Percentiles rank a stretch among this genome's conserved stretches.
Evolutionary conservation across 2,888 invertebrate species (phyloP).

Genomic region (Polyommatus iphigenia): DNA sequence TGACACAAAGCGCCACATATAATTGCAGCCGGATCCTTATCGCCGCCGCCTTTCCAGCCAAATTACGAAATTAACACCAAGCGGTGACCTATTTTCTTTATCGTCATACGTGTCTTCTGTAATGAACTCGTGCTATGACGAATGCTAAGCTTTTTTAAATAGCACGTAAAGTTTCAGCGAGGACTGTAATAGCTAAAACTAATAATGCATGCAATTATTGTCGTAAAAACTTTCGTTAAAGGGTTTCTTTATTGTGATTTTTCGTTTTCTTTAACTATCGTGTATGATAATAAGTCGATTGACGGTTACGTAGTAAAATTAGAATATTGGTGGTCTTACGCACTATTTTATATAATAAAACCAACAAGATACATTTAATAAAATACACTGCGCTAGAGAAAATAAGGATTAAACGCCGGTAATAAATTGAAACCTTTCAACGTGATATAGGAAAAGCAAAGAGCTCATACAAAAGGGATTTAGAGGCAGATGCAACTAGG

Average conservation of each 20-base stretch:
- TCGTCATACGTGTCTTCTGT: constrained; percentile 37
- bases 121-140: constrained; percentile 22
- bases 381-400: neutral
- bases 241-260: neutral
- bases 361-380: neutral
- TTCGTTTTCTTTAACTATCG: neutral
- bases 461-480: constrained; percentile 69
- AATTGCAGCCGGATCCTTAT: constrained; percentile 71
- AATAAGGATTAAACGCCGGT: constrained; percentile 19
- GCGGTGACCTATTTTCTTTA: constrained; percentile 53
- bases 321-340: neutral
- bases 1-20: constrained; percentile 59
- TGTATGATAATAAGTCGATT: too few relatives aligned
- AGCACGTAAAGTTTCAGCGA: neutral
- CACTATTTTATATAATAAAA: neutral
- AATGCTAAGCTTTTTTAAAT: neutral
- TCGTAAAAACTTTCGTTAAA: neutral
- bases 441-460: constrained; percentile 50
- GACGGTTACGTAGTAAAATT: neutral
- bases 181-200: neutral
- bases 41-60: constrained; percentile 58
- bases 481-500: constrained; percentile 73
- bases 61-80: constrained; percentile 61
- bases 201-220: neutral
- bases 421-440: constrained; percentile 29